Evolutionary conservation across 1,140 invertebrate species (phyloP).

Genomic region (Rhyacophila brunnea): DNA sequence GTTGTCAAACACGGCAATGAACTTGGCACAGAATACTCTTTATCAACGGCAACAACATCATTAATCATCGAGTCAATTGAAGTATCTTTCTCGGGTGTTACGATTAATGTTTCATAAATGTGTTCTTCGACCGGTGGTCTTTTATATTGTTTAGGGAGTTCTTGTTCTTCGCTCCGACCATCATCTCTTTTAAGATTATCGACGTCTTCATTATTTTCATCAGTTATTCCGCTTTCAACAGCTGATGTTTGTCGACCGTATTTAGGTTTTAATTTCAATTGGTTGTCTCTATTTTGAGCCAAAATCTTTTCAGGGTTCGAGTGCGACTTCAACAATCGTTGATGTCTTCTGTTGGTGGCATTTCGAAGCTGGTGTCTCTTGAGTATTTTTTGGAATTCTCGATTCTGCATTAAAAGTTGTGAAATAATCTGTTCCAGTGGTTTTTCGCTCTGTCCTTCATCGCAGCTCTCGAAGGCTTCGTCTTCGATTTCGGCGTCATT

Average conservation of each 20-base stretch:
- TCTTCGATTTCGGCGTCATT: conserved; percentile 33
- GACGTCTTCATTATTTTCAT: conserved; percentile 4
- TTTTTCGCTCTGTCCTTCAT: conserved; percentile 46
- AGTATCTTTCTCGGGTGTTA: conserved; percentile 17
- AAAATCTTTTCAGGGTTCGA: conserved; percentile 49
- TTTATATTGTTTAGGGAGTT: not conserved
- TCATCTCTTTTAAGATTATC: conserved; percentile 1
- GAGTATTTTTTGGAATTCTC: conserved; percentile 77
- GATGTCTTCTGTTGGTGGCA: conserved; percentile 56
- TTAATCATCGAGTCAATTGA: not conserved
- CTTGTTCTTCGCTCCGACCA: not conserved
- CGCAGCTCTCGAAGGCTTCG: conserved; percentile 44
- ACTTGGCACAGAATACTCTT: not conserved
- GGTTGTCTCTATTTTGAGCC: conserved; percentile 44
- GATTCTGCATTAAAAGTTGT: conserved; percentile 78
- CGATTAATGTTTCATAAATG: conserved; percentile 52
- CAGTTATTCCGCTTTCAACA: conserved; percentile 14
- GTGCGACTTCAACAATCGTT: conserved; percentile 54
- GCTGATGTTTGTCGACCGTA: conserved; percentile 51
- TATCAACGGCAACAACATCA: not conserved
- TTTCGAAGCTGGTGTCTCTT: conserved; percentile 65
- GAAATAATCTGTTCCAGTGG: conserved; percentile 78
- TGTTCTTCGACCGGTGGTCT: conserved; percentile 55
- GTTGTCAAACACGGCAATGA: conserved; percentile 11
- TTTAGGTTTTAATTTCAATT: conserved; percentile 45